Evolutionary conservation across 2,888 invertebrate species (phyloP), one percentile per base, ranked within the genome.

Genomic region (Heteromyza rotundicornis): DNA sequence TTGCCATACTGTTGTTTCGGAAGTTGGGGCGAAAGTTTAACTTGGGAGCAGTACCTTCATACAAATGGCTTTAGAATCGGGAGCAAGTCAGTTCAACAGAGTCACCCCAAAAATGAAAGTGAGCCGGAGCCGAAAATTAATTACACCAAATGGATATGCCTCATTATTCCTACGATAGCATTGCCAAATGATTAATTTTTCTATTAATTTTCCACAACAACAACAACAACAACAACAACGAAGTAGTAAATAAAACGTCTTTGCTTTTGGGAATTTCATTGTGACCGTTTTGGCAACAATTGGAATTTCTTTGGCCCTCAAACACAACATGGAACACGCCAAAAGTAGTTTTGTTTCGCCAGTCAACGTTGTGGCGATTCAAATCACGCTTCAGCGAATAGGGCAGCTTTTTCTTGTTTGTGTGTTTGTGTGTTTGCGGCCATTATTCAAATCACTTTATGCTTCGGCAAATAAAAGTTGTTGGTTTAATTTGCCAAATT

Each of bases 71-170:
- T n/a, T n/a, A n/a, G n/a, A n/a, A n/a, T n/a, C n/a, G n/a, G n/a
- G n/a, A n/a, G n/a, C n/a, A n/a, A n/a, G n/a, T n/a, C n/a, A n/a
- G n/a, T n/a, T n/a, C 57, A 23, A 36, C 19, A 36, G 36, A n/a
- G 52, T 5, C 27, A 10, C 27, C 10, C 27, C 10, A 27, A 27
- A 27, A 27, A 27, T 7, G 27, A 10, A 27, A 27, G 10, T 27
- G 10, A 27, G 27, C 27, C 27, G 3, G 5, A 71, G 63, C 76
- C 73, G 74, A 74, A 74, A 76, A 74, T 74, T 73, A 74, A 74
- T 76, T 74, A 74, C 74, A 70, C 68, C 73, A 74, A 74, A 74
- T 73, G 74, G 73, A 71, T 70, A 74, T 67, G 66, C 69, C 73
- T 74, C 68, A 70, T 74, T 73, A 75, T 64, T 17, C 20, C 20